These are phyloP conservation scores for Eupithecia abbreviata DNA, from an alignment of 2,888 invertebrate species.

Conservation along the genomic window DNA sequence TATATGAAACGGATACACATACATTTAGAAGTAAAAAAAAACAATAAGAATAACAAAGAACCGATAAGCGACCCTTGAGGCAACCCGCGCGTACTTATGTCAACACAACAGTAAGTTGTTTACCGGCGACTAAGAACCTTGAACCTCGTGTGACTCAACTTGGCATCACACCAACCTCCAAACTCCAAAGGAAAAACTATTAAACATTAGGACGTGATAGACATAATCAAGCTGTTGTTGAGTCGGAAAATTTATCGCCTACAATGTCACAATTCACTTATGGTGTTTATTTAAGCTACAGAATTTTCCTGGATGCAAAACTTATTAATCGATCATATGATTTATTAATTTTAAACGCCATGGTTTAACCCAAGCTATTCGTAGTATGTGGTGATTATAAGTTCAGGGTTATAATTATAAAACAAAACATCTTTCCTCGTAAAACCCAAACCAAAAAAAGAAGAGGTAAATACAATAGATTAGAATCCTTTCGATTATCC, in stretches of 20 bases:
- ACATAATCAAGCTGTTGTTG: conserved; percentile 51
- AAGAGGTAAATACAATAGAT: not conserved
- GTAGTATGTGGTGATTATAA: not conserved
- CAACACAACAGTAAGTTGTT: conserved; percentile 40
- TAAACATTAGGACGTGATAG: conserved; percentile 48
- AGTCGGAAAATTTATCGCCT: not conserved
- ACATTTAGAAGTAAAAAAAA: not conserved
- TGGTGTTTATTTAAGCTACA: not conserved
- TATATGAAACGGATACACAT: not conserved
- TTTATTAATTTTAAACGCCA: not conserved
- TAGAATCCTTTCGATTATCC: not conserved
- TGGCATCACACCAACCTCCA: conserved; percentile 51
- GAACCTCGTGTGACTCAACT: conserved; percentile 62
- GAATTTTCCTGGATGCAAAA: not conserved
- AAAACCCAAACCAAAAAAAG: not conserved
- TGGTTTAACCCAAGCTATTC: not conserved
- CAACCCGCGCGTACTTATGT: conserved; percentile 53
- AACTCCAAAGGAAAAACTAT: conserved; percentile 55
- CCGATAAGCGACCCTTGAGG: conserved; percentile 54
- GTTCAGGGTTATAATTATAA: not conserved
- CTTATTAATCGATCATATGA: not conserved
- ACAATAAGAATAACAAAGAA: conserved; percentile 46
- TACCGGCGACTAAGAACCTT: conserved; percentile 49
- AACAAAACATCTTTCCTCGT: not conserved
- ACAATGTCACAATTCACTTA: conserved; percentile 6